phyloP scores from a whole-genome alignment of 1,140 invertebrate genomes.

The Drosophila serrata region DNA sequence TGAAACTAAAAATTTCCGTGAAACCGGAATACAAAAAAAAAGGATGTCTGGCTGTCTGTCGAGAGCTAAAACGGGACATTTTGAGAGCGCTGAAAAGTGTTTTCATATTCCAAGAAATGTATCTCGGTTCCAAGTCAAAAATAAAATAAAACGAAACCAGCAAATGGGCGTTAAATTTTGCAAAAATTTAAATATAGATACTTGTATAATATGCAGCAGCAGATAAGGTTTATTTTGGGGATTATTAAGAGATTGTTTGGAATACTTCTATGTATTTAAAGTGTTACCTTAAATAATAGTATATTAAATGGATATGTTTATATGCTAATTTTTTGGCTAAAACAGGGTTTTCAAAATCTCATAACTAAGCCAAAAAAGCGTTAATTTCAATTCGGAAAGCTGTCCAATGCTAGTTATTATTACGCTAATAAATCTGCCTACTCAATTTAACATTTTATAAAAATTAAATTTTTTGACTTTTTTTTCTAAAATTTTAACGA shows the following conservation, averaged over 20 bases:
- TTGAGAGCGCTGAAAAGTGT: slow-evolving; percentile 17
- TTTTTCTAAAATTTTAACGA: too few relatives aligned
- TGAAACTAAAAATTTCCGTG: slow-evolving; percentile 19
- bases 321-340: too few relatives aligned
- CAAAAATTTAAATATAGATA: slow-evolving; percentile 34
- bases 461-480: too few relatives aligned
- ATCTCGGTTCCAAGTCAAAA: slow-evolving; percentile 13
- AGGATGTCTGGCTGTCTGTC: slow-evolving; percentile 1
- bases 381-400: too few relatives aligned
- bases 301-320: too few relatives aligned
- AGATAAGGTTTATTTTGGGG: not conserved
- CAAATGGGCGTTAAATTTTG: slow-evolving; percentile 24
- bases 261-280: not conserved
- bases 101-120: slow-evolving; percentile 48
- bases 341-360: too few relatives aligned
- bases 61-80: not conserved
- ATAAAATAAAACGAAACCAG: not conserved
- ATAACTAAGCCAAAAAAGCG: too few relatives aligned
- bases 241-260: not conserved
- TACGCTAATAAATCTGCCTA: too few relatives aligned
- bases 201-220: not conserved
- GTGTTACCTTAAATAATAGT: not conserved
- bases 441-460: too few relatives aligned
- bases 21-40: not conserved
- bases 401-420: too few relatives aligned